Percentiles rank a stretch among this genome's conserved stretches.
phyloP scores from a whole-genome alignment of 2,797 vertebrate species.

The Pangasius mekongensis region DNA sequence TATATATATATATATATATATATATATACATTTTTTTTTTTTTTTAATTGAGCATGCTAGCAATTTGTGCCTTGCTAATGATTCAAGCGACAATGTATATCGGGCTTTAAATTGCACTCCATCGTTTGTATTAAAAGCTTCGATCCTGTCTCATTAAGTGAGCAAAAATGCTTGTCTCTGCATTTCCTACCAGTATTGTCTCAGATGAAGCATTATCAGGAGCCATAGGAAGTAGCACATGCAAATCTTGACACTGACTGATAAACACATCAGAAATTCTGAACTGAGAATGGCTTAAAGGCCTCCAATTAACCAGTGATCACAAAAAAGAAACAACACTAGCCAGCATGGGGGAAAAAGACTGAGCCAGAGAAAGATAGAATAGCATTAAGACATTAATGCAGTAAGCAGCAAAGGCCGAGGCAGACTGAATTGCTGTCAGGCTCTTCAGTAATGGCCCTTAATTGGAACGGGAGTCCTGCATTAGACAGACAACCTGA shows the following conservation, averaged over 20 bases:
- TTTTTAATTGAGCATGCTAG: background rate
- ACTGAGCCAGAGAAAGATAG: background rate
- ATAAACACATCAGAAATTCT: slow-evolving; percentile 55
- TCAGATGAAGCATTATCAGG: slow-evolving; percentile 33
- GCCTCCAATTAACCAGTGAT: slow-evolving; percentile 46
- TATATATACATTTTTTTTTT: too few relatives aligned
- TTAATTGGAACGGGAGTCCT: slow-evolving; percentile 51
- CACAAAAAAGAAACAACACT: slow-evolving; percentile 38
- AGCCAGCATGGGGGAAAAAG: slow-evolving; percentile 29
- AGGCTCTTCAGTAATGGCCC: slow-evolving; percentile 53
- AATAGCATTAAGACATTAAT: slow-evolving; percentile 43
- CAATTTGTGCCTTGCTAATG: background rate
- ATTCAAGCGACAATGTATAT: background rate
- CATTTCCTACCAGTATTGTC: slow-evolving; percentile 10
- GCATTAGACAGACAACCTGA: slow-evolving; percentile 48
- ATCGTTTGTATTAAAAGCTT: slow-evolving; percentile 17
- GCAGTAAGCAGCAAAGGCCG: slow-evolving; percentile 43
- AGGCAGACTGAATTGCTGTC: slow-evolving; percentile 37
- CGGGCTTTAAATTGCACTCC: background rate
- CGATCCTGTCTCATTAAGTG: slow-evolving; percentile 12
- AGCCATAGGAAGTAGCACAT: slow-evolving; percentile 23
- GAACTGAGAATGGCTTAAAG: slow-evolving; percentile 51
- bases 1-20: too few relatives aligned
- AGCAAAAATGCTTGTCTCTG: slow-evolving; percentile 30
- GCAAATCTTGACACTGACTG: slow-evolving; percentile 50